Base-by-base conservation (phyloP, 2,888 invertebrate genomes). In the Hirtodrosophila histrioides region DNA sequence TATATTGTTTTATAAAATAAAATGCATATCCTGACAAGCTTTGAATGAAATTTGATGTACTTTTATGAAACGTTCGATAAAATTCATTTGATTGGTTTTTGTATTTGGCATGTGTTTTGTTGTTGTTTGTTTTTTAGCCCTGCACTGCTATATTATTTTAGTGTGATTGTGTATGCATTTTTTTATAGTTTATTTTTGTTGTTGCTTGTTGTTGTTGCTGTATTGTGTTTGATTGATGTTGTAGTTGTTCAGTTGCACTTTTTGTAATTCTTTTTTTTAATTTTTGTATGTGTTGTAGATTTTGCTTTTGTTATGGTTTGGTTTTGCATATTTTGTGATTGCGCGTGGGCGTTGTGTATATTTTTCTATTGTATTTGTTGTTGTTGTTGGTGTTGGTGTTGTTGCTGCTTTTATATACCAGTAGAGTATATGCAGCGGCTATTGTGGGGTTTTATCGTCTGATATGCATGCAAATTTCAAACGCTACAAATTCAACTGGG, bases 381-480 rank as follows among this genome's bases (percentile, higher is more conserved):
- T 44, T 45, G 45, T 44, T 36, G 17, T 53, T 36, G 41, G 39
- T 27, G 9, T 60, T 55, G 46, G 66, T 36, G 33, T 29, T 69
- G 41, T 53, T 71, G 66, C 49, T 73, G 17, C 17, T 17, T 2
- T 17, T 17, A 17, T 17, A 17, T 17, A 76, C 69, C 64, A 49
- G 62, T 62, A 40, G 58, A 44, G 64, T 74, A 62, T 70, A 36
- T 73, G 67, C 67, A 82, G 76, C 76, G 62, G 62, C 62, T 78
- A 55, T 72, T 58, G 78, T 67, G 81, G 63, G 75, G 45, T 50
- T 70, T 57, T 69, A 64, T 69, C 62, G 77, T 62, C 45, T 55
- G 76, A 79, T 76, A 67, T 65, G 81, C 87, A 81, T 86, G 87
- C 87, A 80, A 86, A 86, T 86, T 67, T 50, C 24, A 65, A 62